A percentile compares a stretch with the other conserved stretches of the same genome.
Conservation (phyloP, 1,140 invertebrate species). For the Ptiloglossa arizonensis region DNA sequence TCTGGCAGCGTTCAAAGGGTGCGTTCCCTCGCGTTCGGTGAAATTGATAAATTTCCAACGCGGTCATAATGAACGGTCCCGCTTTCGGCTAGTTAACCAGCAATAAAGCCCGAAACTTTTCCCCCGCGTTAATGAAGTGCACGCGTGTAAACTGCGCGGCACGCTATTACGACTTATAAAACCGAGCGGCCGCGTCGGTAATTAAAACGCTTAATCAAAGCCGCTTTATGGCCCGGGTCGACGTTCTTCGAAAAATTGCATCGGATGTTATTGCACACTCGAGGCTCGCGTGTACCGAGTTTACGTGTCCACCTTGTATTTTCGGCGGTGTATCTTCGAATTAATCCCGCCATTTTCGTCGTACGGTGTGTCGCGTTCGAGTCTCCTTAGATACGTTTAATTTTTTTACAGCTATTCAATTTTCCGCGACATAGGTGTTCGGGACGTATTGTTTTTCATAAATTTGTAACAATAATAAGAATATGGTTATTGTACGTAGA, state of each 20-base stretch:
- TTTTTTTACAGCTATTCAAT: too few relatives aligned
- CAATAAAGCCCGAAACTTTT: constrained; percentile 45
- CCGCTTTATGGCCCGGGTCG: constrained; percentile 11
- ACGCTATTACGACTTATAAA: constrained; percentile 46
- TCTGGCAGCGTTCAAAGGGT: not conserved
- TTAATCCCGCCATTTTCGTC: too few relatives aligned
- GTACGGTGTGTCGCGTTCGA: too few relatives aligned
- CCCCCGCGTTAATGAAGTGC: constrained; percentile 43
- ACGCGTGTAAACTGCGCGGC: constrained; percentile 31
- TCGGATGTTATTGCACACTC: not conserved
- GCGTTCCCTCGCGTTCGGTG: constrained; percentile 2
- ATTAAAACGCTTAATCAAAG: constrained; percentile 52
- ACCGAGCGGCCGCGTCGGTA: constrained; percentile 19
- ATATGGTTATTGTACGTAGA: too few relatives aligned
- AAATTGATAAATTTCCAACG: constrained; percentile 50
- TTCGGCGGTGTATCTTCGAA: not conserved
- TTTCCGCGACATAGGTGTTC: too few relatives aligned
- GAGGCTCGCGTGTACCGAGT: not conserved
- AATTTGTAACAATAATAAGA: too few relatives aligned
- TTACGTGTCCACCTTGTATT: not conserved
- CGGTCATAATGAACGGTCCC: constrained; percentile 38
- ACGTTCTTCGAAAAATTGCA: constrained; percentile 20
- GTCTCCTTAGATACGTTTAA: too few relatives aligned
- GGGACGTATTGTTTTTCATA: too few relatives aligned
- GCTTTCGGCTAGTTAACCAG: constrained; percentile 38